phyloP scores from a whole-genome alignment of 1,140 invertebrate genomes.

The Onthophagus taurus region DNA sequence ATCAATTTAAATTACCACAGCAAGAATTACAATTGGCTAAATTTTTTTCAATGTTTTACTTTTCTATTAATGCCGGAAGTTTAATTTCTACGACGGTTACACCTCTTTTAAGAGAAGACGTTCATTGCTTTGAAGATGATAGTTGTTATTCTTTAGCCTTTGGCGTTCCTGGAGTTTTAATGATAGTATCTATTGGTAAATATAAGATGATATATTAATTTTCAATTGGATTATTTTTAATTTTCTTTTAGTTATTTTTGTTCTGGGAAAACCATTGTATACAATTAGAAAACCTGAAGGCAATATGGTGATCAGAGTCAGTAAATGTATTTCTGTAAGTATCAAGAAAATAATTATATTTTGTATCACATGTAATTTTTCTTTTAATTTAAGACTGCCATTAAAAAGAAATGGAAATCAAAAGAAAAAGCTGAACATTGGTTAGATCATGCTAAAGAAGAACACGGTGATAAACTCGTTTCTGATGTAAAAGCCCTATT shows the following conservation, averaged over 20 bases:
- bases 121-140: slow-evolving; percentile 70
- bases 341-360: not conserved
- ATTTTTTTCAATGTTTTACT: slow-evolving; percentile 93
- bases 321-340: slow-evolving; percentile 72
- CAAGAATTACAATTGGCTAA: slow-evolving; percentile 64
- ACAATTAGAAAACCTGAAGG: slow-evolving; percentile 67
- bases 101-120: slow-evolving; percentile 72
- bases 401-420: slow-evolving; percentile 36
- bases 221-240: slow-evolving; percentile 7
- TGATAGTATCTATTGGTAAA: slow-evolving; percentile 71
- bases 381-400: slow-evolving; percentile 35
- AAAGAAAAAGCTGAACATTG: slow-evolving; percentile 57
- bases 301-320: slow-evolving; percentile 71
- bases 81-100: slow-evolving; percentile 84
- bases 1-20: slow-evolving; percentile 81
- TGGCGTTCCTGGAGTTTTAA: slow-evolving; percentile 78
- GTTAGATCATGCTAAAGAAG: slow-evolving; percentile 71
- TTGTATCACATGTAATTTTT: not conserved
- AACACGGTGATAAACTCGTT: slow-evolving; percentile 59
- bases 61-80: slow-evolving; percentile 87
- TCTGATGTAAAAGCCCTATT: slow-evolving; percentile 66
- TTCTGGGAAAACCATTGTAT: slow-evolving; percentile 67
- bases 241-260: slow-evolving; percentile 66
- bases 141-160: slow-evolving; percentile 88
- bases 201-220: not conserved